phyloP scores from a whole-genome alignment of 2,888 invertebrate species.

The Drosophila kanekoi region DNA sequence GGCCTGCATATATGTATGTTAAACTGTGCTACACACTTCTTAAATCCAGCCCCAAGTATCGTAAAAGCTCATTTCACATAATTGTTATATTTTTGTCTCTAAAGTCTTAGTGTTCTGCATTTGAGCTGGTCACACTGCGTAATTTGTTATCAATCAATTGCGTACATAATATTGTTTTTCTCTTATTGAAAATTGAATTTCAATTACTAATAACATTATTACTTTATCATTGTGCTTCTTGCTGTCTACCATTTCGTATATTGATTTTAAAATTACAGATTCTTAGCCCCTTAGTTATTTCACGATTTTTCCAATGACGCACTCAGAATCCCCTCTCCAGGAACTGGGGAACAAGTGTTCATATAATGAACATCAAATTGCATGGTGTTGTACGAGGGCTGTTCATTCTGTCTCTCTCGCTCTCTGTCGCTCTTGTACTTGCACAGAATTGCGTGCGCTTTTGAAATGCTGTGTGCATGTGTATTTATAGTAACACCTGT shows the following conservation, averaged over 20 bases:
- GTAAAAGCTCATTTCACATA: too few relatives aligned
- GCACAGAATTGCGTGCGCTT: slow-evolving; percentile 35
- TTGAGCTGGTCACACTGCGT: neutral
- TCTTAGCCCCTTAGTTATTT: neutral
- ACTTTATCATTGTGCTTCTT: neutral
- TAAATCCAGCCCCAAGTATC: too few relatives aligned
- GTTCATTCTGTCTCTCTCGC: neutral
- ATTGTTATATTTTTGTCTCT: too few relatives aligned
- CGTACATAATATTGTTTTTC: too few relatives aligned
- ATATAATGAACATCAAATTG: slow-evolving; percentile 26
- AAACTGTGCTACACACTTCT: too few relatives aligned
- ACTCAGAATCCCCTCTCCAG: slow-evolving; percentile 1
- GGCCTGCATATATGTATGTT: too few relatives aligned
- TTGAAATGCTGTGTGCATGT: slow-evolving; percentile 31
- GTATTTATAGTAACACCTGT: slow-evolving; percentile 68
- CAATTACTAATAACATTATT: neutral
- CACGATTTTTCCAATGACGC: slow-evolving; percentile 30
- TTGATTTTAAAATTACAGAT: slow-evolving; percentile 14
- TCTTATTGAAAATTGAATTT: too few relatives aligned
- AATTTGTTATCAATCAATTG: slow-evolving; percentile 5
- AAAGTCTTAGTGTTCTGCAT: neutral
- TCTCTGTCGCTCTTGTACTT: neutral
- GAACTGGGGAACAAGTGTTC: slow-evolving; percentile 21
- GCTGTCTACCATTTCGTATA: neutral
- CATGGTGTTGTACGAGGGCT: neutral